phyloP scores from a whole-genome alignment of 2,888 invertebrate genomes.

The Eupithecia dodoneata region DNA sequence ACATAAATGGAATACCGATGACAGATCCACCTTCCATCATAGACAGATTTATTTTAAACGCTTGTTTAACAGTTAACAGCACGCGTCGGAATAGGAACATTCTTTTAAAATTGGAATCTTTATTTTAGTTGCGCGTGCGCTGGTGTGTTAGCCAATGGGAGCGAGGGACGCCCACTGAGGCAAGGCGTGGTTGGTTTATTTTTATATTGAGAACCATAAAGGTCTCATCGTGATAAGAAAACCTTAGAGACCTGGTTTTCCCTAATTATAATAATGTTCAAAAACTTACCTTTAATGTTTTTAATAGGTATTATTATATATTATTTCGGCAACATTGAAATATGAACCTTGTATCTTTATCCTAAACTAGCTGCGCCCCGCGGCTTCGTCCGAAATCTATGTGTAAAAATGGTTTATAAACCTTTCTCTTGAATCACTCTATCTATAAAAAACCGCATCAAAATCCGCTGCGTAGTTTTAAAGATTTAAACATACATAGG shows the following conservation, averaged over 20 bases:
- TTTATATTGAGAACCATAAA: slow-evolving; percentile 9
- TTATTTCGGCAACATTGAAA: neutral
- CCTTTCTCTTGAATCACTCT: no score
- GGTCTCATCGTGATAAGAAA: neutral
- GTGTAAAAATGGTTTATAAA: no score
- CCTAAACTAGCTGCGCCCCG: no score
- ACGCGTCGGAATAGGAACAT: slow-evolving; percentile 52
- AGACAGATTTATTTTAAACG: slow-evolving; percentile 36
- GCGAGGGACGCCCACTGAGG: slow-evolving; percentile 40
- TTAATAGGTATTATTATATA: neutral
- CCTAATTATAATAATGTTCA: neutral
- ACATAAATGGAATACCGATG: slow-evolving; percentile 49
- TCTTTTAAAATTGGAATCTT: slow-evolving; percentile 35
- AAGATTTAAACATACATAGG: no score
- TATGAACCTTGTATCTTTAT: neutral
- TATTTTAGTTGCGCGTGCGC: slow-evolving; percentile 47
- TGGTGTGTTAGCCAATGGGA: slow-evolving; percentile 45
- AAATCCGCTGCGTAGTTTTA: no score
- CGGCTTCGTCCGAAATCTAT: no score
- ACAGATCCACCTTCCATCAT: slow-evolving; percentile 50
- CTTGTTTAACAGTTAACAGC: slow-evolving; percentile 39
- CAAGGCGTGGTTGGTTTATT: slow-evolving; percentile 42
- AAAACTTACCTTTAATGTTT: neutral
- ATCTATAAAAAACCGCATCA: no score
- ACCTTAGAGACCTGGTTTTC: neutral